A percentile compares a stretch with the other conserved stretches of the same genome.
Conservation (phyloP, 2,888 invertebrate genomes). For the Hyles lineata region DNA sequence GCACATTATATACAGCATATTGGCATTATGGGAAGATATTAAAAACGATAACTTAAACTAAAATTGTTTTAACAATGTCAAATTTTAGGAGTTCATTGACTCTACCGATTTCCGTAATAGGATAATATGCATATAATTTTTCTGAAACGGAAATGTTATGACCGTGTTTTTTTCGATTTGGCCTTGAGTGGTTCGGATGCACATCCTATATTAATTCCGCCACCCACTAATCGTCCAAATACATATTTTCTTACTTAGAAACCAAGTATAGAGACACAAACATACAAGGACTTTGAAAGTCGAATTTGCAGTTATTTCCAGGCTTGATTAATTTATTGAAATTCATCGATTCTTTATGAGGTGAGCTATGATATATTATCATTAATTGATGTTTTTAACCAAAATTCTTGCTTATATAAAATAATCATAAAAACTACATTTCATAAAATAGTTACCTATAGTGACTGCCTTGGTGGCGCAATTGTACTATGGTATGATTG, state of each 20-base stretch:
- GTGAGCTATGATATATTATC: no score
- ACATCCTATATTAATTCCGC: constrained; percentile 6
- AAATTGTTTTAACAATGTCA: not conserved
- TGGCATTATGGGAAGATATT: no score
- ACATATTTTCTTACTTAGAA: constrained; percentile 11
- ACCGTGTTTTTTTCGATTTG: not conserved
- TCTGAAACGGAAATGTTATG: constrained; percentile 14
- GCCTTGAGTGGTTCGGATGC: not conserved
- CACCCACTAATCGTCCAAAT: not conserved
- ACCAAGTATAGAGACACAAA: not conserved
- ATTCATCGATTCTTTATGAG: not conserved
- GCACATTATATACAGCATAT: no score
- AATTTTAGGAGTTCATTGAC: constrained; percentile 1
- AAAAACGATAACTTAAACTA: not conserved
- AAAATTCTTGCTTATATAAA: no score
- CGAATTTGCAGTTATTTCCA: not conserved
- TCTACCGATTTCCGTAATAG: not conserved
- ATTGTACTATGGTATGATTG: no score
- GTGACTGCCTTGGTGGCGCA: no score
- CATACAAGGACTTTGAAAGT: not conserved
- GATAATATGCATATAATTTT: not conserved
- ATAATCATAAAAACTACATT: no score
- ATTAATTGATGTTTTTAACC: no score
- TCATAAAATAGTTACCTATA: no score
- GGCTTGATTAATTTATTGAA: not conserved